Evolutionary conservation across 2,113 vertebrate genomes (phyloP).

Genomic region (Carassius auratus): DNA sequence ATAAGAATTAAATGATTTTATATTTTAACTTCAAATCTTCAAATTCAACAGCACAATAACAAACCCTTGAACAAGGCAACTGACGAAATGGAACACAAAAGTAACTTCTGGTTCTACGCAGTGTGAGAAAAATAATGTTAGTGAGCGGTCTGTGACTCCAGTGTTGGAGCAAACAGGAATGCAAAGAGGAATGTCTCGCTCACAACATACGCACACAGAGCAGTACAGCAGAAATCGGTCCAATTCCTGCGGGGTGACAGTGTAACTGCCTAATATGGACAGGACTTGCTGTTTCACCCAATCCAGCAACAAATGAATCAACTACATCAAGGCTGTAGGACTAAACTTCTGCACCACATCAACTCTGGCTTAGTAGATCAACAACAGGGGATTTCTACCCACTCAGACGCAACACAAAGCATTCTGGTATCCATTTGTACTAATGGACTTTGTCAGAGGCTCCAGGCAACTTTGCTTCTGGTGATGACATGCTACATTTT

Average conservation of each 20-base stretch:
- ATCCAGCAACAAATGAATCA: conserved; percentile 10
- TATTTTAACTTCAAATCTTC: too few species aligned
- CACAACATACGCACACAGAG: conserved; percentile 6
- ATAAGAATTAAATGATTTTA: background rate
- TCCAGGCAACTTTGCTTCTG: background rate
- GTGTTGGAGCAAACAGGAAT: conserved; percentile 16
- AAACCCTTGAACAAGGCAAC: background rate
- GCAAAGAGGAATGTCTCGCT: conserved; percentile 10
- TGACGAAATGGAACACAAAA: background rate
- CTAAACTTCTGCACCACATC: conserved; percentile 10
- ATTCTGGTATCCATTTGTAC: conserved; percentile 4
- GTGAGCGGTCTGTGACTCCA: background rate
- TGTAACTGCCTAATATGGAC: conserved; percentile 32
- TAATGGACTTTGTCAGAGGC: background rate
- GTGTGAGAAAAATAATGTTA: background rate
- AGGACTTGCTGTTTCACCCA: conserved; percentile 23
- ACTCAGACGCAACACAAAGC: background rate
- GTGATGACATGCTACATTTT: background rate
- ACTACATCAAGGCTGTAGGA: conserved; percentile 1
- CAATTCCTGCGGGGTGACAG: background rate
- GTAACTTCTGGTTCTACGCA: background rate
- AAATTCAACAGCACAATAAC: background rate
- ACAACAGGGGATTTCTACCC: background rate
- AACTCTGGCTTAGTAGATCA: background rate
- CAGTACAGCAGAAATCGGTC: conserved; percentile 20